Base-by-base conservation (phyloP, 2,888 invertebrate genomes). In the Lasioglossum leucozonium region DNA sequence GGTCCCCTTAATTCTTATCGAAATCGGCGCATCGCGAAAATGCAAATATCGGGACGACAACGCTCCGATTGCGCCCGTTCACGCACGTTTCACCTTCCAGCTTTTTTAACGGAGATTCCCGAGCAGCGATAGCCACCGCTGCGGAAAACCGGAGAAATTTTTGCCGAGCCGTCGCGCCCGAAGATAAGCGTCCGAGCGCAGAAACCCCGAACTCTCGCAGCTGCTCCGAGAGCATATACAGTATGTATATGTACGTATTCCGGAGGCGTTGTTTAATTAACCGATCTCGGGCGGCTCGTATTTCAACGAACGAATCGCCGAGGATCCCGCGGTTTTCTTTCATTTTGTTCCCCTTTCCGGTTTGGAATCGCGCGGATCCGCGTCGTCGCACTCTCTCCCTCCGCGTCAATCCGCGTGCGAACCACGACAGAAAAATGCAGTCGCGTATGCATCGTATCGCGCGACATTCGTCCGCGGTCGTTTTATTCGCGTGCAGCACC, bases 401-500 rank as follows among this genome's bases (percentile, higher is more conserved):
- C 30, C 55, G n/a, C 71, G n/a, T n/a, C n/a, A n/a, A n/a, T n/a
- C n/a, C n/a, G 73, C 40, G 34, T 3, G 47, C 75, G 47, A 47
- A 18, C 22, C 47, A 69, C 76, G 67, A 79, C 67, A 79, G 62
- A 73, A 47, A 80, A 51, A 62, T 67, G 30, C 55, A 30, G 34
- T 34, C 40, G 40, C 40, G 40, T 40, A 0, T 18, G 5, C 47
- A 47, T n/a, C 58, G 58, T 6, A 22, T 58, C 58, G 65, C 62
- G 26, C 62, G 26, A 30, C 16, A 34, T 65, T 67, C 62, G 16
- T 10, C 30, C 3, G 30, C 76, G 30, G 30, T 84, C 30, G 78
- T 55, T 85, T 84, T 86, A 75, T 76, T 73, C 81, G 77, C 75
- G 76, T 73, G 67, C 47, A 51, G 67, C 47, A 51, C 72, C 76